Evolutionary conservation across 2,797 vertebrate species (phyloP).

Genomic region (Clangula hyemalis): DNA sequence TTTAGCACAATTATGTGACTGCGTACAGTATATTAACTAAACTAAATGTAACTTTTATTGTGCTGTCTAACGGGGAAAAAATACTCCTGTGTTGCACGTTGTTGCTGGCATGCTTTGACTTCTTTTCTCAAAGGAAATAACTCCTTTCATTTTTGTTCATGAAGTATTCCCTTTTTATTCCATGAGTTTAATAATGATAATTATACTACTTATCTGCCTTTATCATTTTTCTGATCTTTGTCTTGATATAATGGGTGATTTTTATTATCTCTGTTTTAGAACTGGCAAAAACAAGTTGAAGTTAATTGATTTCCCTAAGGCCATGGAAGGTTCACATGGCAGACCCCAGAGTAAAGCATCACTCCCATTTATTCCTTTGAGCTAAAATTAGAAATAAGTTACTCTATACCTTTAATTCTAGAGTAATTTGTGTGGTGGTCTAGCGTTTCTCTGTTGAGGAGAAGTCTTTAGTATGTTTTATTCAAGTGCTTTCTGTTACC

Average conservation of each 20-base stretch:
- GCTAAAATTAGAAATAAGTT: neutral
- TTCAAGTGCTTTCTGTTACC: neutral
- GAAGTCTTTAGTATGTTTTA: neutral
- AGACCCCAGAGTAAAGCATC: neutral
- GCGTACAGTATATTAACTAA: neutral
- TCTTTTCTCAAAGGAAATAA: neutral
- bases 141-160: neutral
- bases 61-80: neutral
- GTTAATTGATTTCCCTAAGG: neutral
- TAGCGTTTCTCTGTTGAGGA: neutral
- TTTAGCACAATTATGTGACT: neutral
- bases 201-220: neutral
- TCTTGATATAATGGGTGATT: neutral
- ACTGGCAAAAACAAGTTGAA: neutral
- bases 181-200: neutral
- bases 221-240: neutral
- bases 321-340: neutral
- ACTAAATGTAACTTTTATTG: neutral
- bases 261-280: neutral
- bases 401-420: neutral
- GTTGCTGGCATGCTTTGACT: neutral
- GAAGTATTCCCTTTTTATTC: neutral
- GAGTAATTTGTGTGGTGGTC: neutral
- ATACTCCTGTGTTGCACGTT: rapidly evolving
- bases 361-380: neutral